These are phyloP conservation scores for Gryllus longicercus DNA, from an alignment of 2,888 invertebrate species.

Conservation along the genomic window DNA sequence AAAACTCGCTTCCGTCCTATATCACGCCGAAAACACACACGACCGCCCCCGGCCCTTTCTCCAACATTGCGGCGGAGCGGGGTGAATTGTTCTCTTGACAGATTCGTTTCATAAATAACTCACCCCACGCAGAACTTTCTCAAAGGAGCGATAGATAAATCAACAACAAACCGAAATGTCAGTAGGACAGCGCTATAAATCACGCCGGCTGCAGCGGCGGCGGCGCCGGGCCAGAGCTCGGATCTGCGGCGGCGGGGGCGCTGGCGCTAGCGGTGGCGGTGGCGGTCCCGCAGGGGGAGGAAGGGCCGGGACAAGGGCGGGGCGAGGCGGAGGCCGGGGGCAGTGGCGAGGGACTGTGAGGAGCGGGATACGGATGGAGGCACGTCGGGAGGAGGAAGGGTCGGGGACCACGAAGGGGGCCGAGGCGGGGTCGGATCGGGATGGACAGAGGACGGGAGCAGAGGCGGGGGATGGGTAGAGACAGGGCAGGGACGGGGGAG, in stretches of 20 bases:
- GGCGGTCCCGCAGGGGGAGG: neutral
- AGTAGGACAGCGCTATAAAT: conserved; percentile 7
- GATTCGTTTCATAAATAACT: conserved; percentile 17
- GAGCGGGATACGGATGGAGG: neutral
- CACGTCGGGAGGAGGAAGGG: too few species aligned
- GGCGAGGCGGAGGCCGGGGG: neutral
- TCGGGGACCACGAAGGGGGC: too few species aligned
- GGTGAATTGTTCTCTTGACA: conserved; percentile 10
- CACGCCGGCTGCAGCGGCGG: neutral
- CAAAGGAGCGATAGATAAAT: conserved; percentile 17
- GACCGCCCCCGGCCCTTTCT: neutral
- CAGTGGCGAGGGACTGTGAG: neutral
- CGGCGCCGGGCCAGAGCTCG: neutral
- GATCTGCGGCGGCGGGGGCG: neutral
- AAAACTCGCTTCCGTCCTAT: neutral
- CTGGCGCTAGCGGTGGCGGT: neutral
- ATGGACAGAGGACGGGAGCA: too few species aligned
- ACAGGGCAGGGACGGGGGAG: too few species aligned
- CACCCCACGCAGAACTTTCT: conserved; percentile 17
- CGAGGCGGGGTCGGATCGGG: too few species aligned
- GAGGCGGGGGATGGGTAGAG: too few species aligned
- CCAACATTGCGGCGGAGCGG: neutral
- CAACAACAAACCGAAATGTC: conserved; percentile 17
- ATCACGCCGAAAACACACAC: neutral
- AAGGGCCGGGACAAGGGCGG: neutral